These are phyloP conservation scores for Agriopis marginaria DNA, from an alignment of 2,888 invertebrate genomes.

Conservation along the genomic window DNA sequence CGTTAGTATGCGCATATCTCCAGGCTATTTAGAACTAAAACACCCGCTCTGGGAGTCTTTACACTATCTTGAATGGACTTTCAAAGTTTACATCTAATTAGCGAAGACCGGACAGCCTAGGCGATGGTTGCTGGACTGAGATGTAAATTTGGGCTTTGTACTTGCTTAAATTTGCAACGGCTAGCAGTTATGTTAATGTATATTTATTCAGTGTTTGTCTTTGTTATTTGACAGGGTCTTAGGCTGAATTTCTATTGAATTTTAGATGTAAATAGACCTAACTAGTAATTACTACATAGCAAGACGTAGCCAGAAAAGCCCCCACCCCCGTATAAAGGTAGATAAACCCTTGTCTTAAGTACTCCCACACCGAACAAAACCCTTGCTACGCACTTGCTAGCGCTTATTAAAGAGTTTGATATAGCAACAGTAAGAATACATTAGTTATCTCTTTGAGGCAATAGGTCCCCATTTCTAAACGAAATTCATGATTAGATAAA, in stretches of 20 bases:
- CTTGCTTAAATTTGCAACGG: slow-evolving; percentile 25
- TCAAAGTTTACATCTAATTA: slow-evolving; percentile 53
- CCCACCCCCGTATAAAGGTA: too few species aligned
- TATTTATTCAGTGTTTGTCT: slow-evolving; percentile 19
- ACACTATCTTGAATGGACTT: slow-evolving; percentile 37
- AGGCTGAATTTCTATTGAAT: slow-evolving; percentile 1
- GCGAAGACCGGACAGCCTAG: slow-evolving; percentile 37
- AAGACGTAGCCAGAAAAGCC: background rate
- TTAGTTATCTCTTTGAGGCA: too few species aligned
- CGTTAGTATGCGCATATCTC: slow-evolving; percentile 28
- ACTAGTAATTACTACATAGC: background rate
- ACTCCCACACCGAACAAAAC: too few species aligned
- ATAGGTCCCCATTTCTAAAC: too few species aligned
- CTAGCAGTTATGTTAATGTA: slow-evolving; percentile 25
- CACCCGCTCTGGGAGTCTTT: slow-evolving; percentile 36
- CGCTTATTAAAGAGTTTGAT: too few species aligned
- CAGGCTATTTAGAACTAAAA: slow-evolving; percentile 33
- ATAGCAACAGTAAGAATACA: too few species aligned
- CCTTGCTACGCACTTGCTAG: too few species aligned
- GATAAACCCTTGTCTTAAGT: too few species aligned
- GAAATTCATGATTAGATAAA: too few species aligned
- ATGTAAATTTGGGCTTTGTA: slow-evolving; percentile 30
- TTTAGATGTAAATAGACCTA: slow-evolving; percentile 4
- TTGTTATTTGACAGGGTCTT: slow-evolving; percentile 22
- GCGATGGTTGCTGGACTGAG: slow-evolving; percentile 24